A percentile compares a stretch with the other conserved stretches of the same genome.
These are phyloP conservation scores for Panopea generosa DNA, from an alignment of 2,888 invertebrate species.

Conservation along the genomic window DNA sequence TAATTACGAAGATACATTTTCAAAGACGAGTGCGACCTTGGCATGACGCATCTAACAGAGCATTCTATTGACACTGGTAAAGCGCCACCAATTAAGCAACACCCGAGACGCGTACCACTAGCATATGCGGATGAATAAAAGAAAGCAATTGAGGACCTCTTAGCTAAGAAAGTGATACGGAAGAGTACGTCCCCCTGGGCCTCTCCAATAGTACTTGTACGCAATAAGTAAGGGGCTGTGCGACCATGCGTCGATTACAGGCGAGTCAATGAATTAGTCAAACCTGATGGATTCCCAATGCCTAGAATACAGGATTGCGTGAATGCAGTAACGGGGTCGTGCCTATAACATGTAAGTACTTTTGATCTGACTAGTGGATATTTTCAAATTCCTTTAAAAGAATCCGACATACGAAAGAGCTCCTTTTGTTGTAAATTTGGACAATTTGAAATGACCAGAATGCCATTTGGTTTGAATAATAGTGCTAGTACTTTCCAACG, in stretches of 20 bases:
- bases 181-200: slow-evolving; percentile 2
- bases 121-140: slow-evolving; percentile 1
- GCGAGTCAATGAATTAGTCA: background rate
- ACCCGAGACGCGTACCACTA: background rate
- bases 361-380: background rate
- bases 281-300: background rate
- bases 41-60: slow-evolving; percentile 5
- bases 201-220: background rate
- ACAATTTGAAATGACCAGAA: background rate
- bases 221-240: background rate
- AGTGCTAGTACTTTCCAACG: slow-evolving; percentile 8
- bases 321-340: background rate
- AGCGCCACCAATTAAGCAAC: slow-evolving; percentile 6
- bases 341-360: too few species aligned
- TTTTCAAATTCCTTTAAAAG: background rate
- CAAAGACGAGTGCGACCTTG: background rate
- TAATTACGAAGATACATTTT: too few species aligned
- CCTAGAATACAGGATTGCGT: background rate
- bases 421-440: background rate
- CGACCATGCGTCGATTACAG: background rate
- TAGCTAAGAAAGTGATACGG: background rate
- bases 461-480: slow-evolving; percentile 6
- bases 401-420: background rate
- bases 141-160: background rate
- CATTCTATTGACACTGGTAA: slow-evolving; percentile 12